Conservation (phyloP, 1,140 invertebrate species). For the Drosophila suzukii region DNA sequence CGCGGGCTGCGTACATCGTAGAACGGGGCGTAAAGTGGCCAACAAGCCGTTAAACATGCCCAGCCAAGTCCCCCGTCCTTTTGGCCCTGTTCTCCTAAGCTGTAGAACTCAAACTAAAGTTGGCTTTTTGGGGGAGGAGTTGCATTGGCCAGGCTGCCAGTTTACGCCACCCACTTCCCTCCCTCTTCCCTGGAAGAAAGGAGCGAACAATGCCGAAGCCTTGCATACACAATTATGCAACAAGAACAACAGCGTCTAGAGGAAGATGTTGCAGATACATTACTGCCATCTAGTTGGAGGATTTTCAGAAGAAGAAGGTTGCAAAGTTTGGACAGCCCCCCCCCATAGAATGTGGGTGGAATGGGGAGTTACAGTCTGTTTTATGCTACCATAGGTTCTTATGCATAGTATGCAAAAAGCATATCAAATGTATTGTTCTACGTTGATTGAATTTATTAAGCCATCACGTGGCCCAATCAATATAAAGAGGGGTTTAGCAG, state of each 20-base stretch:
- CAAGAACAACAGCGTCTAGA: constrained; percentile 16
- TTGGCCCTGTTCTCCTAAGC: constrained; percentile 1
- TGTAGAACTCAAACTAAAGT: constrained; percentile 37
- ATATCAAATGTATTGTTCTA: neutral
- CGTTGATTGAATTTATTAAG: neutral
- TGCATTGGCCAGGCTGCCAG: neutral
- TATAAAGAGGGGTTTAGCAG: no score
- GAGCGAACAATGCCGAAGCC: constrained; percentile 4
- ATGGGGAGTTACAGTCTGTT: neutral
- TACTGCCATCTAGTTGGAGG: neutral
- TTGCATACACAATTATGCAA: constrained; percentile 37
- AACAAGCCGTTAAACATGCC: constrained; percentile 74
- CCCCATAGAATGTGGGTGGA: no score
- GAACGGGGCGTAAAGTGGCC: constrained; percentile 71
- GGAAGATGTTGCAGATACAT: constrained; percentile 34
- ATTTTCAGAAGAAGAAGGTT: neutral
- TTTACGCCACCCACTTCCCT: neutral
- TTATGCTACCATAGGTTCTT: neutral
- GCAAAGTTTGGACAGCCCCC: constrained; percentile 12
- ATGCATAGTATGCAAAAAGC: neutral
- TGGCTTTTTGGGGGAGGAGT: constrained; percentile 20
- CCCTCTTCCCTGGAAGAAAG: neutral
- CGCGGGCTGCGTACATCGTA: constrained; percentile 16
- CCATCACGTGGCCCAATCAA: neutral
- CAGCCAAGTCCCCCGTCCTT: constrained; percentile 10